Evolutionary conservation across 1,140 invertebrate species (phyloP).

Genomic region (Sycophila sp.): DNA sequence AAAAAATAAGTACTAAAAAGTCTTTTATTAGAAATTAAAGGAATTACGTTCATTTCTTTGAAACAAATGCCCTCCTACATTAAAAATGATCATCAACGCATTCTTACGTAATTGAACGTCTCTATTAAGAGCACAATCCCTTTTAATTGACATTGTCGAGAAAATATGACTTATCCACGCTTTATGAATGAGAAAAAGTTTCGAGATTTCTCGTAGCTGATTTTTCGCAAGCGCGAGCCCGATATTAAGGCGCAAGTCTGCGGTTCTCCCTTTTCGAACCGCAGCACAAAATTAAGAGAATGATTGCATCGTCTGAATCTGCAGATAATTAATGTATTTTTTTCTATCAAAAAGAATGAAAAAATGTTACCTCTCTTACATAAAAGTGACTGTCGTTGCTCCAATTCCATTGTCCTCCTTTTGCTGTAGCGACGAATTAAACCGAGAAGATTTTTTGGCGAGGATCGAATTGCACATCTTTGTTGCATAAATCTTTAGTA

Average conservation of each 20-base stretch:
- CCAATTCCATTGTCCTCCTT: constrained; percentile 1
- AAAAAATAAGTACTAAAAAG: neutral
- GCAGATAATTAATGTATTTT: neutral
- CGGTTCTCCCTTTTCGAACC: neutral
- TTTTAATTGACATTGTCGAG: neutral
- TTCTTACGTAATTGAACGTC: neutral
- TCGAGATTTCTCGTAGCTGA: neutral
- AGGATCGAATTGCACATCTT: no score
- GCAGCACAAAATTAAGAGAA: neutral
- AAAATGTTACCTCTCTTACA: neutral
- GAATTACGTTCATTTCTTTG: neutral
- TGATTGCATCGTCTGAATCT: neutral
- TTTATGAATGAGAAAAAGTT: neutral
- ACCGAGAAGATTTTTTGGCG: neutral
- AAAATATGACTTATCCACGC: constrained; percentile 2
- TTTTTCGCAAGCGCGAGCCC: neutral
- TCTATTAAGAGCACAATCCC: neutral
- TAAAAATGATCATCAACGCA: neutral
- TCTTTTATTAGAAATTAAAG: neutral
- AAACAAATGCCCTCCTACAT: neutral
- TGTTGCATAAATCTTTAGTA: no score
- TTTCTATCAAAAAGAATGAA: neutral
- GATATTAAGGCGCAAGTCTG: neutral
- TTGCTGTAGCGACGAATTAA: neutral
- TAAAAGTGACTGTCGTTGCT: constrained; percentile 6